These are phyloP conservation scores for Cyclina sinensis DNA, from an alignment of 1,140 invertebrate species.

Conservation along the genomic window DNA sequence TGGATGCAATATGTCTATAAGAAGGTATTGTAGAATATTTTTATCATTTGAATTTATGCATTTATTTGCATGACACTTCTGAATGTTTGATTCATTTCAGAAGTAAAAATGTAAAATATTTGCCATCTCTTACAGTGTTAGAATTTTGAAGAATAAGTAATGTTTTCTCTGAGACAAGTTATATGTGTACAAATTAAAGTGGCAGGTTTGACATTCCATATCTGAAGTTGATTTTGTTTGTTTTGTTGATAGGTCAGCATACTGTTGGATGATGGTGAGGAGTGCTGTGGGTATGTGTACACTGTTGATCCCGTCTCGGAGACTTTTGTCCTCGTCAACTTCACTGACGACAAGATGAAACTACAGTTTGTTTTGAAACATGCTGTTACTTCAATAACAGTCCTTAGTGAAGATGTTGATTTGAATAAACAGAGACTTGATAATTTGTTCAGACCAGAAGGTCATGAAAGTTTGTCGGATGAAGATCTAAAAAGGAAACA, in stretches of 20 bases:
- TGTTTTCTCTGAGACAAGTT: too few species aligned
- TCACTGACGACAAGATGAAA: conserved; percentile 69
- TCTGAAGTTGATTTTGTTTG: too few species aligned
- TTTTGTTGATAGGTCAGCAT: conserved; percentile 76
- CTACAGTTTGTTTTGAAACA: conserved; percentile 77
- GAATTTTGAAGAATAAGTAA: too few species aligned
- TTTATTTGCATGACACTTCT: too few species aligned
- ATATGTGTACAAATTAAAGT: too few species aligned
- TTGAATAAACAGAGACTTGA: conserved; percentile 75
- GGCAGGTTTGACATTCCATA: too few species aligned
- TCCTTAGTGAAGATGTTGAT: conserved; percentile 74
- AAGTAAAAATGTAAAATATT: too few species aligned
- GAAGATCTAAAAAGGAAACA: conserved; percentile 78
- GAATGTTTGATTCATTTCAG: too few species aligned
- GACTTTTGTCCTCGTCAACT: conserved; percentile 80
- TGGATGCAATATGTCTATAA: conserved; percentile 84
- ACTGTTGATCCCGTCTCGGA: conserved; percentile 85
- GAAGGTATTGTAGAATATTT: too few species aligned
- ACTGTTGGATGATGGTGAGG: conserved; percentile 72
- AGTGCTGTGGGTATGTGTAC: conserved; percentile 83
- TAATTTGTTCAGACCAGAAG: conserved; percentile 75
- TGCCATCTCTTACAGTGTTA: too few species aligned
- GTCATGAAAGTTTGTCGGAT: conserved; percentile 61
- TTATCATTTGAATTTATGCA: too few species aligned
- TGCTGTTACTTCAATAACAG: conserved; percentile 74